Evolutionary conservation across 2,888 invertebrate species (phyloP), one percentile per base, ranked within the genome.

Genomic region (Sphaerophoria rueppellii): DNA sequence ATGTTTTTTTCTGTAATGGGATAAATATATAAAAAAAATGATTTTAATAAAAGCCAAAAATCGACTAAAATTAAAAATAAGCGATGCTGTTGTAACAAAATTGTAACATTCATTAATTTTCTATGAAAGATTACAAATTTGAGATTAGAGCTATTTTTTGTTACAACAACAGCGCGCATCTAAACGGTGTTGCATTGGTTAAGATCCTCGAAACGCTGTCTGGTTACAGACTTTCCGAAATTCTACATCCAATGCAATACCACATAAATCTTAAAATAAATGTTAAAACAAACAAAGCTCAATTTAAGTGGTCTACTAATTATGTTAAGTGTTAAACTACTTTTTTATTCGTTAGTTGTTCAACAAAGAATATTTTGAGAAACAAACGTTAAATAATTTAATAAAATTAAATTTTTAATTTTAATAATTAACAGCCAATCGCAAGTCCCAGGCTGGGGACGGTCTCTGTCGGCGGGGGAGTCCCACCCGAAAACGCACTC

Each of bases 401-500:
- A 12, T 46, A 9, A 0, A 35, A 43, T n/a, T 37, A 61, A 70
- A 58, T 69, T 78, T 79, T 85, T 32, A 37, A 77, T 86, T 87
- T 50, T 70, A 60, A 74, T 75, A 67, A 86, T 88, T 87, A 87
- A 88, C 88, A 93, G 93, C 93, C 94, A 94, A 92, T 93, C 94
- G 92, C 93, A 93, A 93, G 93, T 92, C 93, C 93, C 93, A 92
- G 94, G 93, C 90, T 94, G 94, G 92, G 94, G 93, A 87, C 93
- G 93, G 91, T 93, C 93, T 87, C 92, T 93, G 89, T 93, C 93
- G 93, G 94, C 93, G 91, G 92, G 92, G 91, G 93, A 93, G 87
- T 91, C 91, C 91, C 92, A 90, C 92, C 96, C 94, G 97, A 97
- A 95, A 98, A 97, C 96, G 97, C 97, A 95, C 97, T 98, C 96